Percentiles rank a stretch among this genome's conserved stretches.
These are phyloP conservation scores for Seira sanloemensis DNA, from an alignment of 2,888 invertebrate species.

Conservation along the genomic window DNA sequence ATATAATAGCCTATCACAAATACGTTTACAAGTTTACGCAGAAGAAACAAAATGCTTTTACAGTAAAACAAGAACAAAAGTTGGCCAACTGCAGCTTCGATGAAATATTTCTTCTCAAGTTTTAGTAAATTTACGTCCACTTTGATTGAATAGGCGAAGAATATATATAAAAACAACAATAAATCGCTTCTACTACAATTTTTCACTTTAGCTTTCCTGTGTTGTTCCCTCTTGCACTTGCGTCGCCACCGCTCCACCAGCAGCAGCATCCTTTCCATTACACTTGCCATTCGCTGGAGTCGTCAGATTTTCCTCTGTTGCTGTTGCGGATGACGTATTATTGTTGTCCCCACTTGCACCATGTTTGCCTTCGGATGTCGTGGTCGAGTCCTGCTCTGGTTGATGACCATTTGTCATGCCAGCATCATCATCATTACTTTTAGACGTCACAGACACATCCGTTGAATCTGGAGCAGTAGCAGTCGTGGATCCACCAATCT, in stretches of 20 bases:
- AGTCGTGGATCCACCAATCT: background rate
- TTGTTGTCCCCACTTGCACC: slow-evolving; percentile 30
- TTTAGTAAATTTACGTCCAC: slow-evolving; percentile 14
- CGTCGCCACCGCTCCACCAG: slow-evolving; percentile 12
- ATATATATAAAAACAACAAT: slow-evolving; percentile 35
- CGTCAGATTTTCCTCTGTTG: background rate
- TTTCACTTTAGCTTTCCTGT: slow-evolving; percentile 25
- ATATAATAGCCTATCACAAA: background rate
- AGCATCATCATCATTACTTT: background rate
- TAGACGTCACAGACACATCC: slow-evolving; percentile 5
- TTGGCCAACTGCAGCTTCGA: slow-evolving; percentile 1
- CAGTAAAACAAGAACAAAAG: slow-evolving; percentile 14
- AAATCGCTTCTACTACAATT: background rate
- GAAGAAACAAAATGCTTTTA: slow-evolving; percentile 14
- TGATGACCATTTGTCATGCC: slow-evolving; percentile 42
- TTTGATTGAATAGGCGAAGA: slow-evolving; percentile 19
- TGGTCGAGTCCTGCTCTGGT: background rate
- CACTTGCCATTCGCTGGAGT: slow-evolving; percentile 31
- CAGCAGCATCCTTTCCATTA: background rate
- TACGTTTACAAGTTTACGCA: slow-evolving; percentile 2
- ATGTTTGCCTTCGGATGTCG: slow-evolving; percentile 27
- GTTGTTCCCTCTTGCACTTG: slow-evolving; percentile 31
- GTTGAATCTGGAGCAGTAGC: background rate
- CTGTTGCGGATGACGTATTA: background rate
- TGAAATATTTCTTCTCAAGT: background rate